These are phyloP conservation scores for Alosa alosa DNA, from an alignment of 2,113 vertebrate species.

Conservation along the genomic window DNA sequence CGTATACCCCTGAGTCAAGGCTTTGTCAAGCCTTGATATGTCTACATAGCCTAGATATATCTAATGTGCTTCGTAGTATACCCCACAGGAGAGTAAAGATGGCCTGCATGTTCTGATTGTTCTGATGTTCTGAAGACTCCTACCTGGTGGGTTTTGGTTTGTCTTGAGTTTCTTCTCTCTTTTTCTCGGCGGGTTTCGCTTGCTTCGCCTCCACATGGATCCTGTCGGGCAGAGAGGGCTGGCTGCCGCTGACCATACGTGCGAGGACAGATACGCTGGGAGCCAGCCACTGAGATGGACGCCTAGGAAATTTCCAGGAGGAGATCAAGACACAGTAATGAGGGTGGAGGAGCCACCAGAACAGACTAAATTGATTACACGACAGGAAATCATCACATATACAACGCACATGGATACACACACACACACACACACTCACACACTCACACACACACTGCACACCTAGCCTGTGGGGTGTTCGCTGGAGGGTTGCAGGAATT, in stretches of 20 bases:
- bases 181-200: slow-evolving; percentile 39
- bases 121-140: not conserved
- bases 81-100: not conserved
- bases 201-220: slow-evolving; percentile 43
- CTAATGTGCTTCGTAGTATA: too few species aligned
- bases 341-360: not conserved
- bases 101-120: not conserved
- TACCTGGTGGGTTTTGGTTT: slow-evolving; percentile 69
- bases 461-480: slow-evolving; percentile 44
- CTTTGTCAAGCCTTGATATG: too few species aligned
- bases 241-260: slow-evolving; percentile 60
- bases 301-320: slow-evolving; percentile 59
- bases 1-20: too few species aligned
- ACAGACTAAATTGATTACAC: not conserved
- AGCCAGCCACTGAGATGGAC: slow-evolving; percentile 89
- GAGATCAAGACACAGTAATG: not conserved
- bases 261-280: slow-evolving; percentile 74
- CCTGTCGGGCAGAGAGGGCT: slow-evolving; percentile 50
- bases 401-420: not conserved
- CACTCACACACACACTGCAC: not conserved
- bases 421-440: not conserved
- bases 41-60: too few species aligned
- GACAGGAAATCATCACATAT: not conserved
- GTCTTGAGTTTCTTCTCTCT: slow-evolving; percentile 53
- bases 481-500: slow-evolving; percentile 53